phyloP scores from a whole-genome alignment of 2,797 vertebrate species.

The Chelonia mydas region DNA sequence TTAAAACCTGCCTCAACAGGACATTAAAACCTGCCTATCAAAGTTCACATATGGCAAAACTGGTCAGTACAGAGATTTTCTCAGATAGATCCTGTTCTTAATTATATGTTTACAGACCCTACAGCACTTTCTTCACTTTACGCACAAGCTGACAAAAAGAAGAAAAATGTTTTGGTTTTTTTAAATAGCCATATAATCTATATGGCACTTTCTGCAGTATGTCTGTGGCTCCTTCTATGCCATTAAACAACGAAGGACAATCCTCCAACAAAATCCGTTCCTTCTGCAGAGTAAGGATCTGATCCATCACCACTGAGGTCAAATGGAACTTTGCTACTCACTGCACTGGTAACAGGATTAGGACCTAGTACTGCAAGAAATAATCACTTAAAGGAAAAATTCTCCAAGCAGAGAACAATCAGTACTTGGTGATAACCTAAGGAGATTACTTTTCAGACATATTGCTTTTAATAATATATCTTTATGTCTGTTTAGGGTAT shows the following conservation, averaged over 20 bases:
- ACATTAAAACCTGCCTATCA: neutral
- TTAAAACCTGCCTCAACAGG: conserved; percentile 20
- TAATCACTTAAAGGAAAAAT: neutral
- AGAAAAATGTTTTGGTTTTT: neutral
- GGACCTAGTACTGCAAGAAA: neutral
- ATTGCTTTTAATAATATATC: neutral
- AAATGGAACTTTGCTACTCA: neutral
- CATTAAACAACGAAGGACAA: neutral
- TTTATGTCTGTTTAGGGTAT: neutral
- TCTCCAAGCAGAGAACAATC: neutral
- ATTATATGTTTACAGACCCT: neutral
- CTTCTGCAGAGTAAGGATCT: neutral
- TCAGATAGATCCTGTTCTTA: neutral
- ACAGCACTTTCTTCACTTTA: neutral
- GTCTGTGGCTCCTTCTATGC: neutral
- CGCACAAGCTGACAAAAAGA: neutral
- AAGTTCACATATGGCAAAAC: neutral
- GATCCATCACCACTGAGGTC: neutral
- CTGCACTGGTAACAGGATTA: neutral
- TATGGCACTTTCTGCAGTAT: neutral
- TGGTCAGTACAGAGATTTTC: neutral
- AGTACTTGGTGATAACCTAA: neutral
- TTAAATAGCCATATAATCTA: neutral
- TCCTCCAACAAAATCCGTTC: too few relatives aligned
- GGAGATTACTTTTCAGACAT: neutral